Conservation (phyloP, 2,888 invertebrate species). For the Rhogogaster chlorosoma region DNA sequence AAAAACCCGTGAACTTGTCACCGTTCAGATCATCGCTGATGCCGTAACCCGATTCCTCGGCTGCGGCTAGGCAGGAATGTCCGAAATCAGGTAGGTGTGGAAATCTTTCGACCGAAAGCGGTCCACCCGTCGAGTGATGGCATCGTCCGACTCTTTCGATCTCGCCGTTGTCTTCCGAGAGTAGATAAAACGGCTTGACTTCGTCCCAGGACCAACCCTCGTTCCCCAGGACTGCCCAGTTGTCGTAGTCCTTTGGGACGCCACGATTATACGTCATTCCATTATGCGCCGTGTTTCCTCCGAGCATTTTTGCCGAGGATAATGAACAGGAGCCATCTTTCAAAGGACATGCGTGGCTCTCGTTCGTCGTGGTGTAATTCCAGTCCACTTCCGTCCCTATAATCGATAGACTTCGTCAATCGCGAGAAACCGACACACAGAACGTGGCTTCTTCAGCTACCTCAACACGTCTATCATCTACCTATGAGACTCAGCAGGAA, state of each 20-base stretch:
- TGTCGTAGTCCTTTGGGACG: constrained; percentile 86
- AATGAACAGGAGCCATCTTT: constrained; percentile 80
- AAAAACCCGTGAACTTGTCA: constrained; percentile 79
- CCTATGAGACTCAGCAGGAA: constrained; percentile 22
- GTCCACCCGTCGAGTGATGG: constrained; percentile 83
- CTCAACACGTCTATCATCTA: background rate
- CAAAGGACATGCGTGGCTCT: constrained; percentile 81
- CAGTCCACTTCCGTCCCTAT: constrained; percentile 82
- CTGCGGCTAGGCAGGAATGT: constrained; percentile 82
- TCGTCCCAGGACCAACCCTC: constrained; percentile 88
- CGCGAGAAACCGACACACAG: background rate
- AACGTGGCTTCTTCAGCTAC: background rate
- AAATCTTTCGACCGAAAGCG: constrained; percentile 83
- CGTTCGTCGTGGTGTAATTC: constrained; percentile 84
- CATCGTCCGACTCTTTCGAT: constrained; percentile 81
- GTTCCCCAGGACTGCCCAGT: constrained; percentile 87
- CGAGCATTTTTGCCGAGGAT: constrained; percentile 86
- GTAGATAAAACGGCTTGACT: constrained; percentile 87
- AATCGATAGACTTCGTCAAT: background rate
- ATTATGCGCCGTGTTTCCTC: constrained; percentile 87
- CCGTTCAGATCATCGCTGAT: constrained; percentile 81
- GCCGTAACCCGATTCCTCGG: constrained; percentile 82
- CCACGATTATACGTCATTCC: constrained; percentile 93
- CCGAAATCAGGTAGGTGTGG: constrained; percentile 83
- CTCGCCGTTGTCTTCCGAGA: constrained; percentile 85